phyloP scores from a whole-genome alignment of 2,797 vertebrate genomes.

The Chromobotia macracanthus region DNA sequence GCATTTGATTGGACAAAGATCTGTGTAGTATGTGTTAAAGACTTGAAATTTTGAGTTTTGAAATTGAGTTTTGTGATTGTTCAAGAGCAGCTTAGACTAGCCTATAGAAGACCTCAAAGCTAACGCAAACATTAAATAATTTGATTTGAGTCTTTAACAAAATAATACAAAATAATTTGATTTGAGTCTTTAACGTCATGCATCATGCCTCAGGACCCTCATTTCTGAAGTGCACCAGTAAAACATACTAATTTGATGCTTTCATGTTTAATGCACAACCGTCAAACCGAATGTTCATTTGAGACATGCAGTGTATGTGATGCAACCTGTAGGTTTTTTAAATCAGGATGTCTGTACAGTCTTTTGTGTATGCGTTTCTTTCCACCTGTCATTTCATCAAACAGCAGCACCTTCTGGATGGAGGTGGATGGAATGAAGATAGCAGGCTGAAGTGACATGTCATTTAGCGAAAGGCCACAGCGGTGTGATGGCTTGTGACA shows the following conservation, averaged over 20 bases:
- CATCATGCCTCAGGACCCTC: constrained; percentile 10
- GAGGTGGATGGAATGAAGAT: constrained; percentile 39
- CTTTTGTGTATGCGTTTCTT: constrained; percentile 31
- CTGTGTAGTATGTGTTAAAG: not conserved
- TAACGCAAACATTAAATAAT: not conserved
- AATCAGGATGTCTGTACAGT: constrained; percentile 38
- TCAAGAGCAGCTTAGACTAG: not conserved
- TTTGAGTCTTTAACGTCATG: not conserved
- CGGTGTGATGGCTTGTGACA: constrained; percentile 59
- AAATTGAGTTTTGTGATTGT: not conserved
- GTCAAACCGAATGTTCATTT: constrained; percentile 20
- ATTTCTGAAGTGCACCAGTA: constrained; percentile 20
- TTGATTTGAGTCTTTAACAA: too few relatives aligned
- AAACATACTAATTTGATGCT: constrained; percentile 23
- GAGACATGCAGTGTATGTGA: constrained; percentile 3
- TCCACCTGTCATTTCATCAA: constrained; percentile 38
- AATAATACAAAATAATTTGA: not conserved
- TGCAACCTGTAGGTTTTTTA: constrained; percentile 35
- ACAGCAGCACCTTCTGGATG: constrained; percentile 14
- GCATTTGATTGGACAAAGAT: not conserved
- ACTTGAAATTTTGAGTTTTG: too few relatives aligned
- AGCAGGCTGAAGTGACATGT: constrained; percentile 55
- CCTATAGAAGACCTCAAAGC: not conserved
- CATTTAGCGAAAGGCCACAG: constrained; percentile 55
- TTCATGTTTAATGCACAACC: constrained; percentile 35